Base-by-base conservation (phyloP, 2,797 vertebrate genomes). In the Phalanger gymnotis region DNA sequence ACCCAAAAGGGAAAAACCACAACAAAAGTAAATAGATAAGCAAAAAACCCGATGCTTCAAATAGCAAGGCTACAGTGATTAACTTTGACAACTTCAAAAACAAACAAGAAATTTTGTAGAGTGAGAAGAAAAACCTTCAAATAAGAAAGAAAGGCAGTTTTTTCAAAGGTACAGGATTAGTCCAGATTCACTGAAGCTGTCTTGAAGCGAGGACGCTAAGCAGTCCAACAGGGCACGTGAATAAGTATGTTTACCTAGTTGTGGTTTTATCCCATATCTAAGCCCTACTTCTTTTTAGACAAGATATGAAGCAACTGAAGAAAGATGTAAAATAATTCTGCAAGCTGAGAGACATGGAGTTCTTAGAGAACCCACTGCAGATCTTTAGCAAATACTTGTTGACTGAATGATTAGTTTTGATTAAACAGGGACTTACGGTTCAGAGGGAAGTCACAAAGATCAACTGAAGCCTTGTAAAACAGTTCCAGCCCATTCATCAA, bases 51-150 rank as follows among this genome's bases (percentile, higher is more conserved):
- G 14, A 34, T 19, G 14, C 1, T n/a, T 66, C 34, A n/a, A 66
- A 9, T 66, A n/a, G 16, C 19, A 22, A 40, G 9, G 0, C 4
- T 47, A 81, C 0, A 10, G 3, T 47, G 12, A 1, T 34, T 34
- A 61, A 61, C 31, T 61, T 34, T 34, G 27, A 11, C 40, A 47
- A 27, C 27, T 81, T 81, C 22, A 3, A 81, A 7, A 81, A 81
- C 34, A n/a, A n/a, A 47, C 40, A 31, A 61, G 58, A 61, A 61
- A 34, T 61, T 34, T 34, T 34, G 31, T 1, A 10, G 27, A 81
- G 7, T 25, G 40, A 81, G 7, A 10, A 47, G 73, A 25, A 81
- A 47, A 81, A 1, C 40, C 40, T 47, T 81, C 19, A 81, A 27
- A 47, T 47, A 81, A 25, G 9, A 81, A 81, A 47, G 73, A 47